Conservation (phyloP, 1,140 invertebrate species). For the Bombus confusus region DNA sequence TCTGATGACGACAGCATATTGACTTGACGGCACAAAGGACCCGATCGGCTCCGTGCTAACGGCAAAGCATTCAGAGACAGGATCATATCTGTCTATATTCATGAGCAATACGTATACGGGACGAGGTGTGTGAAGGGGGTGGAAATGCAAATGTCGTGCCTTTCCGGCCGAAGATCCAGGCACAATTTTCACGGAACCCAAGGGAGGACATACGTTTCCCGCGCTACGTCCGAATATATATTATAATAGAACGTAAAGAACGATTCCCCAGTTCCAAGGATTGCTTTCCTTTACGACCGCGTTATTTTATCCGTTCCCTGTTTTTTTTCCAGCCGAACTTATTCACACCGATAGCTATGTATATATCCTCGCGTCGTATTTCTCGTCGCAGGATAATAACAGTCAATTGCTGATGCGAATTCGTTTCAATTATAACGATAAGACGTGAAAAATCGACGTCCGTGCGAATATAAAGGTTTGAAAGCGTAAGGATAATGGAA, state of each 20-base stretch:
- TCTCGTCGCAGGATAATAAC: background rate
- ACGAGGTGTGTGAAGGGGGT: background rate
- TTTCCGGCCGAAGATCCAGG: slow-evolving; percentile 65
- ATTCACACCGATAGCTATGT: background rate
- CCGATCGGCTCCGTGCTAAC: slow-evolving; percentile 57
- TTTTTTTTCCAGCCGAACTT: slow-evolving; percentile 21
- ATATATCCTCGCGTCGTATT: background rate
- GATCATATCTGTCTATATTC: slow-evolving; percentile 72
- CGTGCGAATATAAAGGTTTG: background rate
- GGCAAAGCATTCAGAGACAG: slow-evolving; percentile 65
- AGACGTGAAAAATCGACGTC: background rate
- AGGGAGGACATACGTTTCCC: slow-evolving; percentile 70
- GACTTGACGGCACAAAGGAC: slow-evolving; percentile 61
- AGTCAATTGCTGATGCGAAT: background rate
- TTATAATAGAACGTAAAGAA: slow-evolving; percentile 69
- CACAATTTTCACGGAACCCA: slow-evolving; percentile 66
- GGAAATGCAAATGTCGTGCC: slow-evolving; percentile 68
- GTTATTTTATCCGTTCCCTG: slow-evolving; percentile 43
- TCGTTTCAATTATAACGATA: slow-evolving; percentile 6
- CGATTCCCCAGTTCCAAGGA: slow-evolving; percentile 58
- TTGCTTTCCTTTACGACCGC: slow-evolving; percentile 55
- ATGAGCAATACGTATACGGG: slow-evolving; percentile 68
- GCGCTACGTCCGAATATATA: slow-evolving; percentile 65
- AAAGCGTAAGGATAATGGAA: background rate
- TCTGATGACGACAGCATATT: slow-evolving; percentile 60